These are phyloP conservation scores for Nasua narica DNA, from an alignment of 2,797 vertebrate genomes.

Conservation along the genomic window DNA sequence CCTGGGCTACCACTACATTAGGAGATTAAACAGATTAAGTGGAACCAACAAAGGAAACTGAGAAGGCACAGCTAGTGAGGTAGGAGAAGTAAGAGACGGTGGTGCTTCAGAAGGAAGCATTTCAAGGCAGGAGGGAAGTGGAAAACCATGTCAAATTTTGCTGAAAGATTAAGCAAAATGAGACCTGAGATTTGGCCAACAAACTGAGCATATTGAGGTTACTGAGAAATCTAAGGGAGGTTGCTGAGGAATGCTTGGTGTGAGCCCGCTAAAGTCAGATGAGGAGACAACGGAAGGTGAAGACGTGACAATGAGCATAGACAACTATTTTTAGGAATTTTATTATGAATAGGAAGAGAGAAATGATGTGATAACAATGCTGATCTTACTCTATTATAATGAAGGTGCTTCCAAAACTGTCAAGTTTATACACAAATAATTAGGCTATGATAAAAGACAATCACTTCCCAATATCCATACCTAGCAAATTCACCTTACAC, in stretches of 20 bases:
- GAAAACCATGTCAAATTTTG: background rate
- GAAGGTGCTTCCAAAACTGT: background rate
- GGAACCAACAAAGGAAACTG: background rate
- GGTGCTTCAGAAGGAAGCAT: background rate
- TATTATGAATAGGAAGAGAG: background rate
- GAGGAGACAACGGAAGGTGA: background rate
- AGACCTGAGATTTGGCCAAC: background rate
- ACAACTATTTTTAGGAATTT: background rate
- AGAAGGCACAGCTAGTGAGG: background rate
- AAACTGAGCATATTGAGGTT: background rate
- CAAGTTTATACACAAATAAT: slow-evolving; percentile 5
- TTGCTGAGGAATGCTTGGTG: background rate
- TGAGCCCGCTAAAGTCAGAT: background rate
- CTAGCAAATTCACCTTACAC: background rate
- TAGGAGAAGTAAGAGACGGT: background rate
- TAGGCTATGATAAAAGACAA: background rate
- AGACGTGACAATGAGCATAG: background rate
- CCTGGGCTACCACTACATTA: background rate
- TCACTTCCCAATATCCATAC: background rate
- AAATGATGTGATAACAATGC: background rate
- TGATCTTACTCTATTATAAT: background rate
- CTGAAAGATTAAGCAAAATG: background rate
- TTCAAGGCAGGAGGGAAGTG: background rate
- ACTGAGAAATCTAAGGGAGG: background rate
- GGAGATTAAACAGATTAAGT: background rate